phyloP scores from a whole-genome alignment of 1,140 invertebrate species.

The Zaprionus lachaisei region DNA sequence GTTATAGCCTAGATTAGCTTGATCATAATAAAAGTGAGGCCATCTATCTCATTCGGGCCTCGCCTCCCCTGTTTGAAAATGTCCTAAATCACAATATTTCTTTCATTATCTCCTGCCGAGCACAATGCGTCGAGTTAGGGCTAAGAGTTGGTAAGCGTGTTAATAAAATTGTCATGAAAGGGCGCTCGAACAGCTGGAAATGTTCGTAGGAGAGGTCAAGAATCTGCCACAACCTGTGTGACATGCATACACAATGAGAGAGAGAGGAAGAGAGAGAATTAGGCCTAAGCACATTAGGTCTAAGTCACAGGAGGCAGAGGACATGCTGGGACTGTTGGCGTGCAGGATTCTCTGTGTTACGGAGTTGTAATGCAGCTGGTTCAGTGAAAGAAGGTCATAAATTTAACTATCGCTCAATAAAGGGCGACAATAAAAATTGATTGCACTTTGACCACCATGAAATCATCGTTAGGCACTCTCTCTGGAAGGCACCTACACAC shows the following conservation, averaged over 20 bases:
- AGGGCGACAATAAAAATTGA: constrained; percentile 82
- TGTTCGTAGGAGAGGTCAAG: constrained; percentile 44
- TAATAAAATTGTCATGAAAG: constrained; percentile 79
- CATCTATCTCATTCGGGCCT: background rate
- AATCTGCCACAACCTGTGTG: constrained; percentile 55
- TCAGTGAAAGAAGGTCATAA: constrained; percentile 56
- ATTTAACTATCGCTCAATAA: constrained; percentile 74
- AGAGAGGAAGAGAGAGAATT: background rate
- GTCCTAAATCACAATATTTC: constrained; percentile 27
- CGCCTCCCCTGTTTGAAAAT: background rate
- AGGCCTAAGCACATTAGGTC: background rate
- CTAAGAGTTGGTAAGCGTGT: constrained; percentile 56
- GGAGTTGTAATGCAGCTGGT: constrained; percentile 41
- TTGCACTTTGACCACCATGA: constrained; percentile 84
- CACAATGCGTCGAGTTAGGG: constrained; percentile 37
- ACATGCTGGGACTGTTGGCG: constrained; percentile 13
- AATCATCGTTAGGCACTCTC: constrained; percentile 77
- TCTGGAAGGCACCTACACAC: constrained; percentile 37
- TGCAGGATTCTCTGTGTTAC: background rate
- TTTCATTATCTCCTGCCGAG: constrained; percentile 19
- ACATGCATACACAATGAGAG: constrained; percentile 70
- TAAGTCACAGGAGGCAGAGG: constrained; percentile 3
- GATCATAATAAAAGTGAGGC: background rate
- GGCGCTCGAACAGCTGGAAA: constrained; percentile 59
- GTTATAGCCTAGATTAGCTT: background rate